phyloP scores from a whole-genome alignment of 2,888 invertebrate genomes.

The Cetonia aurata region DNA sequence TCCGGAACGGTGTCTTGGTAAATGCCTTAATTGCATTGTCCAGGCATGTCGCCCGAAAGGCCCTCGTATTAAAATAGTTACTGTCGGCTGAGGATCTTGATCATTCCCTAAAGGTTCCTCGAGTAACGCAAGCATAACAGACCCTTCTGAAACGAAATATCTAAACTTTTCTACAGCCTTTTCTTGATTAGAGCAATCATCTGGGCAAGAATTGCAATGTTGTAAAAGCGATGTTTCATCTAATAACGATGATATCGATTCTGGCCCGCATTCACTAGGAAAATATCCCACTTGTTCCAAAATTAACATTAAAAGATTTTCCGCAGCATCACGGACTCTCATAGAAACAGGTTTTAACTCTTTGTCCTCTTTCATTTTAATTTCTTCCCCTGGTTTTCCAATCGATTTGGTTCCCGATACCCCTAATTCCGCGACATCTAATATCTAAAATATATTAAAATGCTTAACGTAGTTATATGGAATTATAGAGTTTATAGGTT shows the following conservation, averaged over 20 bases:
- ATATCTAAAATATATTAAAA: constrained; percentile 57
- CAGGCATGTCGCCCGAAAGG: constrained; percentile 96
- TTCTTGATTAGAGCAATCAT: constrained; percentile 68
- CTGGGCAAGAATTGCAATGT: constrained; percentile 77
- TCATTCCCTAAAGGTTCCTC: constrained; percentile 91
- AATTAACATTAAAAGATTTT: constrained; percentile 90
- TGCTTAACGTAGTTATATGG: not conserved
- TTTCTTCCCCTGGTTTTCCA: constrained; percentile 88
- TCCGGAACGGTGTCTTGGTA: constrained; percentile 85
- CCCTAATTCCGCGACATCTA: constrained; percentile 97
- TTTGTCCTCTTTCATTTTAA: constrained; percentile 95
- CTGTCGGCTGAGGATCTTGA: constrained; percentile 91
- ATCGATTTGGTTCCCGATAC: constrained; percentile 95
- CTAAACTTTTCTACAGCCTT: constrained; percentile 79
- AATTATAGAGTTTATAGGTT: constrained; percentile 33
- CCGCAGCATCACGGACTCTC: constrained; percentile 97
- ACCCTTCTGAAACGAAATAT: constrained; percentile 93
- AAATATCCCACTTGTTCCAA: constrained; percentile 92
- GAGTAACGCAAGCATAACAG: constrained; percentile 87
- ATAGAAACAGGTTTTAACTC: constrained; percentile 97
- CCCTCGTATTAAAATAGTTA: constrained; percentile 89
- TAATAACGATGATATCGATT: constrained; percentile 86
- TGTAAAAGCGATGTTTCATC: constrained; percentile 88
- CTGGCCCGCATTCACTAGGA: constrained; percentile 86
- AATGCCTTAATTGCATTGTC: constrained; percentile 89